Evolutionary conservation across 2,797 vertebrate species (phyloP), one percentile per base, ranked within the genome.

Genomic region (Halcyon smyrnensis): DNA sequence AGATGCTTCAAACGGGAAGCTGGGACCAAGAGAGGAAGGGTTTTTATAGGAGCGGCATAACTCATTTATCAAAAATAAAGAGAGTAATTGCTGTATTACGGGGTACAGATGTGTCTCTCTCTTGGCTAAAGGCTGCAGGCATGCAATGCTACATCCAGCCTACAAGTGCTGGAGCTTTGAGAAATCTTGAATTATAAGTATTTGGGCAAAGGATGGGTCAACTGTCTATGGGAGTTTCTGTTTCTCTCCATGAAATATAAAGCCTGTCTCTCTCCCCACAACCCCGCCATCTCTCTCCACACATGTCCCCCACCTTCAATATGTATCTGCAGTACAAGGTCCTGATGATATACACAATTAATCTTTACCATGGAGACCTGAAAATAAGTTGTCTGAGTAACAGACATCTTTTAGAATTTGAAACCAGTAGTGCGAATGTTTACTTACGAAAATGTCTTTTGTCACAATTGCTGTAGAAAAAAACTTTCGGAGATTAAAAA

Each of bases 201-300:
- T 80, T 65, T 77, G 56, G 32, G 14, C 20, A 84, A 77, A 53
- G 28, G 34, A 57, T 50, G 25, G 10, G 24, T 53, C 53, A 57
- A 12, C 8, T 75, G 15, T 56, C 32, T 71, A 14, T 56, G 7
- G 68, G 2, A 75, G 5, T 64, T 51, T 2, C 15, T 76, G 37
- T 50, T 79, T 57, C 15, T 75, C 48, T 24, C 18, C 21, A 51
- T n/a, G 56, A 84, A 83, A 75, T 46, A 14, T 43, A 24, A 83
- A 36, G 6, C 3, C 4, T 77, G 4, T 39, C 32, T 8, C 27
- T 86, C 6, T 13, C 17, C 14, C 1, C 1, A 11, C 8, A 3
- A 2, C 1, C 17, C 25, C 2, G 4, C 3, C 12, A 32, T 9
- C 13, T 68, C 15, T 45, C 14, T 46, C 13, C 15, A 16, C 4